A percentile compares a stretch with the other conserved stretches of the same genome.
Evolutionary conservation across 2,113 vertebrate genomes (phyloP).

Genomic region (Sebastes fasciatus): DNA sequence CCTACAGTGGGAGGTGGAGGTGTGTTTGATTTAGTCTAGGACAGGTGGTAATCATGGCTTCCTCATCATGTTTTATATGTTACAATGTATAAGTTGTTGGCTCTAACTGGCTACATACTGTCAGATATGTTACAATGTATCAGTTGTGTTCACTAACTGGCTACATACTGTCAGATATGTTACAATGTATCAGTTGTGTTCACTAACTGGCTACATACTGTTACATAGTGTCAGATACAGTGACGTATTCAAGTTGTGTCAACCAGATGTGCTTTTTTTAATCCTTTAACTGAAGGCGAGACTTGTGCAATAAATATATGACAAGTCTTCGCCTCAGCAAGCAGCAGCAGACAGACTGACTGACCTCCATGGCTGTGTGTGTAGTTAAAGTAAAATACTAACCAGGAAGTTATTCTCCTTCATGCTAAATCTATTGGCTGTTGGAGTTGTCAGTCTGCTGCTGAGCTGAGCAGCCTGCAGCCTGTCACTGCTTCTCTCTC

Average conservation of each 20-base stretch:
- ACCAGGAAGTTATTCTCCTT: constrained; percentile 68
- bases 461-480: constrained; percentile 13
- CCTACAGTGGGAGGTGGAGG: constrained; percentile 32
- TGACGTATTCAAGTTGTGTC: too few relatives aligned
- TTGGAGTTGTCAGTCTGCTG: constrained; percentile 56
- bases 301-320: too few relatives aligned
- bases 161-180: too few relatives aligned
- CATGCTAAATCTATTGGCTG: constrained; percentile 64
- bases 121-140: too few relatives aligned
- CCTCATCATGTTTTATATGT: background rate
- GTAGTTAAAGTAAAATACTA: constrained; percentile 47
- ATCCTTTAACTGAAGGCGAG: too few relatives aligned
- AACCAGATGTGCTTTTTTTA: too few relatives aligned
- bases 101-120: too few relatives aligned
- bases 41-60: constrained; percentile 37
- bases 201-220: too few relatives aligned
- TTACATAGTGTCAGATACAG: too few relatives aligned
- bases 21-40: constrained; percentile 49
- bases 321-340: too few relatives aligned
- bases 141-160: too few relatives aligned
- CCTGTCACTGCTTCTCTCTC: background rate
- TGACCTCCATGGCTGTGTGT: constrained; percentile 69
- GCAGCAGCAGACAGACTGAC: background rate
- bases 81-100: constrained; percentile 19
- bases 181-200: too few relatives aligned